phyloP scores from a whole-genome alignment of 2,797 vertebrate genomes.

The Sebastes paucispinis region DNA sequence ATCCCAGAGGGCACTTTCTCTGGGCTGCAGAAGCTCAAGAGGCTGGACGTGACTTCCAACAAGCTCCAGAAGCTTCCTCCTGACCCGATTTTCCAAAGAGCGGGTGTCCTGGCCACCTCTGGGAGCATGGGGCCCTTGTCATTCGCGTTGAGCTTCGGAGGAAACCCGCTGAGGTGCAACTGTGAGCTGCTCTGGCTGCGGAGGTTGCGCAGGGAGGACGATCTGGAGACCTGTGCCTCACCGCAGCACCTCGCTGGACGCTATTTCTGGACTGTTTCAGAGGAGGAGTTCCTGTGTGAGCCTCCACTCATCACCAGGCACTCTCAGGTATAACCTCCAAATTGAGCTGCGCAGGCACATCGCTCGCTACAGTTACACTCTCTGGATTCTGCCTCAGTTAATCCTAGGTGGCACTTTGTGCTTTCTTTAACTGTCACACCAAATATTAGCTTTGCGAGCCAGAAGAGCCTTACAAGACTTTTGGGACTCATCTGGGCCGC shows the following conservation, averaged over 20 bases:
- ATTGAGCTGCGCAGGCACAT: slow-evolving; percentile 15
- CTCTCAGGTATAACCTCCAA: slow-evolving; percentile 81
- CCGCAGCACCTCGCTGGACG: slow-evolving; percentile 92
- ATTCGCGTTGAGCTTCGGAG: slow-evolving; percentile 95
- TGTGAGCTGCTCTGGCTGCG: slow-evolving; percentile 97
- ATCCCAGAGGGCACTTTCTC: slow-evolving; percentile 98
- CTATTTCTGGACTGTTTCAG: slow-evolving; percentile 98
- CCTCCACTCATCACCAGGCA: slow-evolving; percentile 97
- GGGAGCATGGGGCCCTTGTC: slow-evolving; percentile 90
- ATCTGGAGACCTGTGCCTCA: slow-evolving; percentile 96
- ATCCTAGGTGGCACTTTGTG: slow-evolving; percentile 43
- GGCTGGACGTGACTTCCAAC: slow-evolving; percentile 97
- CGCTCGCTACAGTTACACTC: slow-evolving; percentile 4
- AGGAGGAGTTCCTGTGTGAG: slow-evolving; percentile 98
- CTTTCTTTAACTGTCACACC: slow-evolving; percentile 37
- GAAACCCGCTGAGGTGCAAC: slow-evolving; percentile 97
- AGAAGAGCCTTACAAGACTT: slow-evolving; percentile 34
- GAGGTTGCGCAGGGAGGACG: slow-evolving; percentile 91
- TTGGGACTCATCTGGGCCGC: slow-evolving; percentile 5
- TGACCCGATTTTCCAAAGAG: slow-evolving; percentile 95
- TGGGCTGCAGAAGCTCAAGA: slow-evolving; percentile 96
- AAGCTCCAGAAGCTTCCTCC: slow-evolving; percentile 98
- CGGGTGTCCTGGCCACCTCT: slow-evolving; percentile 94
- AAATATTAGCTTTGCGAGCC: slow-evolving; percentile 58
- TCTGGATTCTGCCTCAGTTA: slow-evolving; percentile 33